These are phyloP conservation scores for Asbolus verrucosus DNA, from an alignment of 1,140 invertebrate genomes.

Conservation along the genomic window DNA sequence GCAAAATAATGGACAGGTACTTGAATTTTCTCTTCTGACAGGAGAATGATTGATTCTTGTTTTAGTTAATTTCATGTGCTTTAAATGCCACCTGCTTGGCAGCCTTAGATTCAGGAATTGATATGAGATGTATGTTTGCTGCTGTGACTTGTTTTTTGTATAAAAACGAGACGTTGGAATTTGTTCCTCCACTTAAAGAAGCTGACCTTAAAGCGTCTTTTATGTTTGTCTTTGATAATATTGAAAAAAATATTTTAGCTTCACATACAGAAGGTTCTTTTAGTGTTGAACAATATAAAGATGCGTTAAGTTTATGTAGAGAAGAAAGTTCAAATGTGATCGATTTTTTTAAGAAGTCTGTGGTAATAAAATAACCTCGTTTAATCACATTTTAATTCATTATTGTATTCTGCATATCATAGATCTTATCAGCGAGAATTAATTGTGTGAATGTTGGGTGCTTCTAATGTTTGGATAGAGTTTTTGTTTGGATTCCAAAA, in stretches of 20 bases:
- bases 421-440: not conserved
- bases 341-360: slow-evolving; percentile 74
- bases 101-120: slow-evolving; percentile 81
- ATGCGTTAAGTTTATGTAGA: slow-evolving; percentile 73
- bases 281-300: slow-evolving; percentile 73
- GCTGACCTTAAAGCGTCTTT: slow-evolving; percentile 70
- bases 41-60: slow-evolving; percentile 32
- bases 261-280: slow-evolving; percentile 78
- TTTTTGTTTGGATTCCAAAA: slow-evolving; percentile 31
- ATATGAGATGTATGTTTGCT: slow-evolving; percentile 85
- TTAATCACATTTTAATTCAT: not conserved
- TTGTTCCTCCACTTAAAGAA: slow-evolving; percentile 70
- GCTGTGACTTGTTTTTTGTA: slow-evolving; percentile 80
- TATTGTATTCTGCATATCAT: not conserved
- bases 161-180: slow-evolving; percentile 71
- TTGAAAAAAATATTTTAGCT: slow-evolving; percentile 73
- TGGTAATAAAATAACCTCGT: slow-evolving; percentile 16
- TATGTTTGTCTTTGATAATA: slow-evolving; percentile 79
- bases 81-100: slow-evolving; percentile 87
- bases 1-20: slow-evolving; percentile 85
- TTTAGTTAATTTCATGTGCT: slow-evolving; percentile 79
- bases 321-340: slow-evolving; percentile 76
- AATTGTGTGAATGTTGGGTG: slow-evolving; percentile 1
- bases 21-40: slow-evolving; percentile 50
- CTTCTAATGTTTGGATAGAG: not conserved